Evolutionary conservation across 2,888 invertebrate genomes (phyloP).

Genomic region (Cephus pygmeus): DNA sequence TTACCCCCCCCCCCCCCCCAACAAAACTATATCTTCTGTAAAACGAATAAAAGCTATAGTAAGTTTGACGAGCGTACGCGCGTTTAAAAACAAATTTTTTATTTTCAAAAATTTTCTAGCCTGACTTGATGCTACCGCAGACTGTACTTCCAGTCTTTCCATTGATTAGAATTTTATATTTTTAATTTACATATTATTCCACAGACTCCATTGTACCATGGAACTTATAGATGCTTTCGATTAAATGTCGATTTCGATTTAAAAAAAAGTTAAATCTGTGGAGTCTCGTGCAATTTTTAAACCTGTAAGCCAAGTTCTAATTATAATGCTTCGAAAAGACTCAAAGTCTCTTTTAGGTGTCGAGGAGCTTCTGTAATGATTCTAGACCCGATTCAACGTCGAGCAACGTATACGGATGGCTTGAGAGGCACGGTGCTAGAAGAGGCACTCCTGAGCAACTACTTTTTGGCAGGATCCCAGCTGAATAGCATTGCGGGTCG

Average conservation of each 20-base stretch:
- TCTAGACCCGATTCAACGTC: not conserved
- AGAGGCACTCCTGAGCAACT: conserved; percentile 15
- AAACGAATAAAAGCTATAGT: not conserved
- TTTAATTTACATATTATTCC: not conserved
- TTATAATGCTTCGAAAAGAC: not conserved
- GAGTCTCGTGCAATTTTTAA: not conserved
- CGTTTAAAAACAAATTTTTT: not conserved
- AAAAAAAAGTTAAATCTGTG: not conserved
- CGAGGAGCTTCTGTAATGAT: not conserved
- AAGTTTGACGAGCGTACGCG: not conserved
- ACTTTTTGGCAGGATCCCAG: conserved; percentile 35
- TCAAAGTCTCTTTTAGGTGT: not conserved
- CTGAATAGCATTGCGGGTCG: conserved; percentile 19
- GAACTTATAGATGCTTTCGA: not conserved
- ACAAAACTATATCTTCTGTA: not conserved
- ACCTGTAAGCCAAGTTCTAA: not conserved
- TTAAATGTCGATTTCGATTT: too few species aligned
- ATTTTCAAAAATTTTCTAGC: not conserved
- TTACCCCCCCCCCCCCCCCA: not conserved
- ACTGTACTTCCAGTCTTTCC: not conserved
- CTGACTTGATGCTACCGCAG: not conserved
- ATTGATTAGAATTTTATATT: not conserved
- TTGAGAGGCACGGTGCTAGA: not conserved
- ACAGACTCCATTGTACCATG: not conserved
- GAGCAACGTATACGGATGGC: not conserved